Base-by-base conservation (phyloP, 2,113 vertebrate genomes). In the Phyllopteryx taeniolatus region DNA sequence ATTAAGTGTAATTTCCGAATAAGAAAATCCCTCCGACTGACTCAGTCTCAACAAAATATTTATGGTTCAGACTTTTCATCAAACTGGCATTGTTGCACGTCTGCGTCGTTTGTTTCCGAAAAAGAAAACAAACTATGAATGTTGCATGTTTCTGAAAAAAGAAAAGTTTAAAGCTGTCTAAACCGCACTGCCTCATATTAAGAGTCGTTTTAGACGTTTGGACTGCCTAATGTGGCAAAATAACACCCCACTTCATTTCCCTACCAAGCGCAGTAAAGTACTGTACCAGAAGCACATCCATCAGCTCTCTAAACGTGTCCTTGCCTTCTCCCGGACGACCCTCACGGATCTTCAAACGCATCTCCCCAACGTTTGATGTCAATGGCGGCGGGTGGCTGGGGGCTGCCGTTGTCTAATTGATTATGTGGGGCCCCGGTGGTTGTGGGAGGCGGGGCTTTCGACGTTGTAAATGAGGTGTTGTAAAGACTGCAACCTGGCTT, bases 391-490 rank as follows among this genome's bases (percentile, higher is more conserved):
- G 90, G 83, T 82, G 87, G 85, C 79, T 67, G 82, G 80, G 85
- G 80, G 83, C 79, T 68, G 70, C 84, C 70, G 82, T 78, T 86
- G 88, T 83, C 82, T 88, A 90, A 93, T 91, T 90, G 90, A 93
- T 93, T 90, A 92, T 90, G 91, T 93, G 91, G 85, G 87, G 85
- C 66, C 39, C 27, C 10, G 13, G 57, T 33, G 59, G 56, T 31
- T 14, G 15, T 8, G 31, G 59, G 59, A 27, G 31, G 31, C 5
- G 59, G 31, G 31, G 15, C 13, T 35, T 27, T 17, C 31, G 2
- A 78, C 84, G 78, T 91, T 92, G 86, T 89, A 92, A 92, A 93
- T 91, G 91, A 93, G 90, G 91, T 92, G 91, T 85, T 72, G 86
- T 79, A 83, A 83, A 87, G 83, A 85, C 81, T 73, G 81, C 84